Percentiles rank a stretch among this genome's conserved stretches.
These are phyloP conservation scores for Hyalella azteca DNA, from an alignment of 2,888 invertebrate genomes.

Conservation along the genomic window DNA sequence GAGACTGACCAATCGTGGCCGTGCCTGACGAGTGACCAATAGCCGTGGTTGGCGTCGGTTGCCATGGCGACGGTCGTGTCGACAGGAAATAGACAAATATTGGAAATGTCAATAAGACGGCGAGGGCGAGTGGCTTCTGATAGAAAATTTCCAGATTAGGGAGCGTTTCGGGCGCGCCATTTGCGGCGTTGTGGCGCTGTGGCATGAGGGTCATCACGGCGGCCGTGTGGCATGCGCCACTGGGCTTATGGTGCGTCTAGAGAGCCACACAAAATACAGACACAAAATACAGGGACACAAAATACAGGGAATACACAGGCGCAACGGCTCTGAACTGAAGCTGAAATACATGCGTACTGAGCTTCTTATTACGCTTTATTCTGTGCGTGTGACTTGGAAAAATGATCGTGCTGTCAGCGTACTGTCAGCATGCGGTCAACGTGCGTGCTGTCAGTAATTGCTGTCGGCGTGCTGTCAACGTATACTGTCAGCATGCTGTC, in stretches of 20 bases:
- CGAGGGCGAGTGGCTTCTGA: slow-evolving; percentile 59
- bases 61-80: slow-evolving; percentile 56
- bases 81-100: slow-evolving; percentile 59
- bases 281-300: neutral
- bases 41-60: slow-evolving; percentile 53
- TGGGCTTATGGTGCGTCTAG: neutral
- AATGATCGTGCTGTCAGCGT: neutral
- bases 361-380: neutral
- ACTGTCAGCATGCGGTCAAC: neutral
- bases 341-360: neutral
- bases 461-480: neutral
- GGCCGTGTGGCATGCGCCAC: neutral
- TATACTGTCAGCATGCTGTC: neutral
- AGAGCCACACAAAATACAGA: neutral
- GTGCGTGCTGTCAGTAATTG: neutral
- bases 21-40: slow-evolving; percentile 51
- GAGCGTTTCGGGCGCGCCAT: slow-evolving; percentile 47
- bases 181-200: neutral
- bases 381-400: too few relatives aligned
- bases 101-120: slow-evolving; percentile 59
- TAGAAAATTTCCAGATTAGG: slow-evolving; percentile 59
- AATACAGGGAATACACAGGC: slow-evolving; percentile 10
- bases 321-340: neutral
- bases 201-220: neutral
- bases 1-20: slow-evolving; percentile 30